Evolutionary conservation across 2,888 invertebrate genomes (phyloP).

Genomic region (Disparrhopalites patrizii): DNA sequence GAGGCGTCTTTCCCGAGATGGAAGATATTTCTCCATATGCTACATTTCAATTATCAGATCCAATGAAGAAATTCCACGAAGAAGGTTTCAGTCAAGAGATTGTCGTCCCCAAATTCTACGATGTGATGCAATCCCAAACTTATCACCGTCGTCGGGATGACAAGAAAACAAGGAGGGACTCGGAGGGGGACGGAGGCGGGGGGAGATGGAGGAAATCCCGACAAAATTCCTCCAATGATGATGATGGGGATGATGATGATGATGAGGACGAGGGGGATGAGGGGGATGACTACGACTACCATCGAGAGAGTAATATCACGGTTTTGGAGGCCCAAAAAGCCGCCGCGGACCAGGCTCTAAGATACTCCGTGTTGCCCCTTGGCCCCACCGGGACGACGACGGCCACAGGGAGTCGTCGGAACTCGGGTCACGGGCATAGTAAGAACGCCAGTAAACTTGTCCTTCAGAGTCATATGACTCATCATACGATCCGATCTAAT

Average conservation of each 20-base stretch:
- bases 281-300: not conserved
- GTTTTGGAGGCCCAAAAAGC: not conserved
- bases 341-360: no score
- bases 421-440: not conserved
- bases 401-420: not conserved
- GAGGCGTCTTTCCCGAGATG: slow-evolving; percentile 54
- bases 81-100: slow-evolving; percentile 47
- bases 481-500: not conserved
- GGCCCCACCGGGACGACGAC: not conserved
- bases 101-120: slow-evolving; percentile 46
- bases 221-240: not conserved
- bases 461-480: not conserved
- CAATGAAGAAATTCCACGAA: slow-evolving; percentile 50
- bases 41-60: slow-evolving; percentile 82
- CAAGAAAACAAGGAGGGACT: not conserved
- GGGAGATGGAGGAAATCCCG: not conserved
- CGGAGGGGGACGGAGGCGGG: not conserved
- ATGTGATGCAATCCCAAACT: slow-evolving; percentile 33
- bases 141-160: slow-evolving; percentile 4
- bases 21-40: slow-evolving; percentile 92
- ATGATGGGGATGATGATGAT: slow-evolving; percentile 5
- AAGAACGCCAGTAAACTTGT: not conserved
- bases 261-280: slow-evolving; percentile 7
- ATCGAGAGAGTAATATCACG: slow-evolving; percentile 8
- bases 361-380: slow-evolving; percentile 11